Evolutionary conservation across 2,888 invertebrate species (phyloP).

Genomic region (Drosophila picticornis): DNA sequence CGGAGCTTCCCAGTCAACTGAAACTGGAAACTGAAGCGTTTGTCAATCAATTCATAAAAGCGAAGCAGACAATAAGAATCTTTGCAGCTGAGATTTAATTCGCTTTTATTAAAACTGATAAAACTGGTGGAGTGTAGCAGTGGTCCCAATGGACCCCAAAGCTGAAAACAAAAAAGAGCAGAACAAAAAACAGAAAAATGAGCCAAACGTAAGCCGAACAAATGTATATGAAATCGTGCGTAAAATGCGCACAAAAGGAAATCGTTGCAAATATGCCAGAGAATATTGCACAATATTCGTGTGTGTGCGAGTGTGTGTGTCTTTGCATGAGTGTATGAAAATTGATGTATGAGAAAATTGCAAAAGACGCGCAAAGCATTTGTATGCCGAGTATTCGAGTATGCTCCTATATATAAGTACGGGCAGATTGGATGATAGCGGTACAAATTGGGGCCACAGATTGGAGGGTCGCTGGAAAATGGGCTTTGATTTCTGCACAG

Average conservation of each 20-base stretch:
- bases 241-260: constrained; percentile 74
- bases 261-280: constrained; percentile 58
- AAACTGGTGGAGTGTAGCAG: constrained; percentile 23
- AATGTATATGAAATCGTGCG: constrained; percentile 79
- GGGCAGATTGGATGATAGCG: constrained; percentile 49
- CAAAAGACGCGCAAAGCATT: constrained; percentile 73
- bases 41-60: constrained; percentile 55
- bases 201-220: constrained; percentile 59
- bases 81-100: constrained; percentile 51
- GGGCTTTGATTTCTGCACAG: constrained; percentile 67
- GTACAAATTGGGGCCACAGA: constrained; percentile 41
- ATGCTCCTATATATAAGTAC: constrained; percentile 34
- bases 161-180: constrained; percentile 33
- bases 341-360: constrained; percentile 76
- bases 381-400: constrained; percentile 27
- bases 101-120: constrained; percentile 68
- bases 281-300: constrained; percentile 57
- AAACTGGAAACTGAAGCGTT: constrained; percentile 12
- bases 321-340: constrained; percentile 60
- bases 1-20: background rate
- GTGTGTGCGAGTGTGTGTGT: constrained; percentile 5
- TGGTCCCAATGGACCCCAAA: constrained; percentile 22
- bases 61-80: constrained; percentile 37
- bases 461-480: constrained; percentile 33
- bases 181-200: constrained; percentile 14